phyloP scores from a whole-genome alignment of 2,113 vertebrate species.

The Xiphorhynchus elegans region DNA sequence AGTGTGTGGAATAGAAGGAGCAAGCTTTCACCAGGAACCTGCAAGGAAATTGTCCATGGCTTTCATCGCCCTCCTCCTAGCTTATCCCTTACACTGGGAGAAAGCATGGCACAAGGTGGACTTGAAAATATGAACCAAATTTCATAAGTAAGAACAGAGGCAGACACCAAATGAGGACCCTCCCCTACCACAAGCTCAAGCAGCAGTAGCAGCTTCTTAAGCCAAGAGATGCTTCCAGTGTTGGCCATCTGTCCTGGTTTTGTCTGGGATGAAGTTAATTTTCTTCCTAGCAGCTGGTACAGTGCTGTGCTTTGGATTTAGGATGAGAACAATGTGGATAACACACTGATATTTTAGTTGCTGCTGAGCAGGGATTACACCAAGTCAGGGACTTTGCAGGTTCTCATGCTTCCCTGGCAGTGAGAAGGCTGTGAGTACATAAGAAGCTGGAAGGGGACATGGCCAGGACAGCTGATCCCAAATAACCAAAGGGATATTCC shows the following conservation, averaged over 20 bases:
- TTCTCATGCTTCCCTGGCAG: not conserved
- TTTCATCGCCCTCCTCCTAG: not conserved
- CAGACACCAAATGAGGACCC: not conserved
- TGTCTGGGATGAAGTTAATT: not conserved
- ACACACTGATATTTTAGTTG: not conserved
- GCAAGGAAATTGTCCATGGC: not conserved
- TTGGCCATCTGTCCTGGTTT: not conserved
- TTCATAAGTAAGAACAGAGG: not conserved
- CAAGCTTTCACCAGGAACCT: constrained; percentile 75
- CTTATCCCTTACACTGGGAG: not conserved
- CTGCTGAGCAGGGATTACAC: not conserved
- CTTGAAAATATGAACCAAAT: not conserved
- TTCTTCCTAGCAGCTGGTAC: not conserved
- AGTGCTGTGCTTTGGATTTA: not conserved
- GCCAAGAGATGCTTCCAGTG: not conserved
- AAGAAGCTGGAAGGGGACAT: not conserved
- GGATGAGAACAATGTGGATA: not conserved
- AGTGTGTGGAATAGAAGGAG: constrained; percentile 67
- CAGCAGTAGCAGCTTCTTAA: not conserved
- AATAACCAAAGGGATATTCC: not conserved
- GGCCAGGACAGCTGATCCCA: not conserved
- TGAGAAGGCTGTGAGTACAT: fast-evolving
- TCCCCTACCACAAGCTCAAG: not conserved
- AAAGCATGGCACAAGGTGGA: not conserved
- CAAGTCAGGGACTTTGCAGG: not conserved